These are phyloP conservation scores for Lasiommata megera DNA, from an alignment of 2,888 invertebrate species.

Conservation along the genomic window DNA sequence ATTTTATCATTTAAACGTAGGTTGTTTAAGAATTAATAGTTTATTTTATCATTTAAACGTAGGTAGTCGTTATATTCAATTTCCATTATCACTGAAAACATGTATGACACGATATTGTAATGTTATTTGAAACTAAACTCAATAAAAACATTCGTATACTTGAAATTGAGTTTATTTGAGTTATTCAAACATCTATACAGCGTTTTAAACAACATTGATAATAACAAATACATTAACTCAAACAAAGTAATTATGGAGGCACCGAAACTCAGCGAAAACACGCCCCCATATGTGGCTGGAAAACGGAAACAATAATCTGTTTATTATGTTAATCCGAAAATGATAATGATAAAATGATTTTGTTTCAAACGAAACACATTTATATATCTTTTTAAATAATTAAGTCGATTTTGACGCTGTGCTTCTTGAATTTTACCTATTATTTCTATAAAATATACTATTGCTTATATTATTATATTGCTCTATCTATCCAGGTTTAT, in stretches of 20 bases:
- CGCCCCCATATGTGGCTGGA: conserved; percentile 69
- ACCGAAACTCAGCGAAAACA: conserved; percentile 63
- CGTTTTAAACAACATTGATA: conserved; percentile 25
- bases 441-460: no score
- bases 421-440: no score
- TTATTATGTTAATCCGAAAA: not conserved
- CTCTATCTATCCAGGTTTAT: no score
- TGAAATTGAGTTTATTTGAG: conserved; percentile 16
- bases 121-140: not conserved
- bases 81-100: no score
- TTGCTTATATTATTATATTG: no score
- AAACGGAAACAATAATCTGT: conserved; percentile 6
- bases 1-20: no score
- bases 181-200: conserved; percentile 1
- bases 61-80: no score
- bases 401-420: no score
- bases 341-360: not conserved
- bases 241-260: conserved; percentile 60
- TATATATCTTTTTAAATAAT: no score
- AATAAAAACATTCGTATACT: not conserved
- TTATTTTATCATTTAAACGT: no score
- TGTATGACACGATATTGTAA: not conserved
- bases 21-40: no score
- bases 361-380: no score
- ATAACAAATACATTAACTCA: conserved; percentile 50